A percentile compares a stretch with the other conserved stretches of the same genome.
Evolutionary conservation across 2,113 vertebrate species (phyloP).

Genomic region (Salvelinus sp.): DNA sequence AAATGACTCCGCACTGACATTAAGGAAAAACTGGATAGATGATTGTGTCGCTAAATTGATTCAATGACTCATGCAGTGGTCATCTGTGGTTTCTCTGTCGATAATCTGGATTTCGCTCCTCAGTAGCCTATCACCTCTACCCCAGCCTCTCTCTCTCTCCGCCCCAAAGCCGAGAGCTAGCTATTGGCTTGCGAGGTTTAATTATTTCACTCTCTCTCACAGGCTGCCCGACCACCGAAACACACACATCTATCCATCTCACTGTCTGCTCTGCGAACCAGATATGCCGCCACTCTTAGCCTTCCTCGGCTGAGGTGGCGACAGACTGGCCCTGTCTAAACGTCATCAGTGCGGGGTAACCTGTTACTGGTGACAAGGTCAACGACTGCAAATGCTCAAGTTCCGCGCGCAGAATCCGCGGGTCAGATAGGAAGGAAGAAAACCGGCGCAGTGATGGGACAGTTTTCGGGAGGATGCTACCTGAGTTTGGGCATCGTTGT

Average conservation of each 20-base stretch:
- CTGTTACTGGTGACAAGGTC: conserved; percentile 26
- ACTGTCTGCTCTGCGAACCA: conserved; percentile 46
- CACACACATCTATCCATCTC: conserved; percentile 35
- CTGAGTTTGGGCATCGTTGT: conserved; percentile 59
- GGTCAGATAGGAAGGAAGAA: conserved; percentile 44
- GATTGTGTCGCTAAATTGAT: background rate
- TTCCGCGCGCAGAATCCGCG: conserved; percentile 50
- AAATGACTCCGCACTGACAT: background rate
- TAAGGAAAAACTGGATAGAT: background rate
- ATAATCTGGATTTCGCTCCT: background rate
- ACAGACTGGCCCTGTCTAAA: background rate
- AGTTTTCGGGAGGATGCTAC: conserved; percentile 61
- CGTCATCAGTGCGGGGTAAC: conserved; percentile 25
- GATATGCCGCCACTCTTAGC: conserved; percentile 25
- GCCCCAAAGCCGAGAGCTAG: background rate
- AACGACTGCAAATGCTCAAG: conserved; percentile 49
- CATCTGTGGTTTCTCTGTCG: background rate
- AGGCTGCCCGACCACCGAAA: conserved; percentile 26
- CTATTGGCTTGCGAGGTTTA: conserved; percentile 43
- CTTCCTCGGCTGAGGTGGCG: conserved; percentile 8
- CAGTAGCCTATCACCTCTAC: background rate
- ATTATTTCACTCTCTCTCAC: conserved; percentile 20
- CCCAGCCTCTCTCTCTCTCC: background rate
- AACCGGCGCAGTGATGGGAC: conserved; percentile 67
- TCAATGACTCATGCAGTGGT: background rate